Conservation (phyloP, 1,140 invertebrate genomes). For the Globodera ellingtonae region DNA sequence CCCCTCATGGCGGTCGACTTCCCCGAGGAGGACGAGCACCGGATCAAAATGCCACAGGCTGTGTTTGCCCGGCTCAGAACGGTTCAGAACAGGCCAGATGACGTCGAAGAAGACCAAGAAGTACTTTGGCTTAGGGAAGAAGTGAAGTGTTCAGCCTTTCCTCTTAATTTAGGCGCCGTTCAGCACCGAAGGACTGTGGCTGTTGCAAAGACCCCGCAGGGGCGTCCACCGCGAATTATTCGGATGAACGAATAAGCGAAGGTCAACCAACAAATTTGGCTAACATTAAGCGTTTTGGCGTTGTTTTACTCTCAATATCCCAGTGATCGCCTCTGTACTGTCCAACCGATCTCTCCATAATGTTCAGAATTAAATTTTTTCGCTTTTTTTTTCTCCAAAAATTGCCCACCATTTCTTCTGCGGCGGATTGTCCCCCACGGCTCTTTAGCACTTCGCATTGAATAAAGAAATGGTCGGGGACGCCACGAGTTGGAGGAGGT, state of each 20-base stretch:
- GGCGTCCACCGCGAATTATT: conserved; percentile 6
- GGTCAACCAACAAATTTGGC: neutral
- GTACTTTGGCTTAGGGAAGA: no score
- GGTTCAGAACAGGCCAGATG: neutral
- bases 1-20: neutral
- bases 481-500: neutral
- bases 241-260: neutral
- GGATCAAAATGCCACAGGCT: neutral
- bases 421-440: neutral
- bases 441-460: conserved; percentile 5
- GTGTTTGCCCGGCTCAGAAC: neutral
- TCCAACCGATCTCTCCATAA: neutral
- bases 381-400: neutral
- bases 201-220: conserved; percentile 2
- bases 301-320: neutral
- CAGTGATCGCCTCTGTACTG: neutral
- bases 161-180: neutral
- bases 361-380: neutral
- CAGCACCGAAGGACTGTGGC: neutral
- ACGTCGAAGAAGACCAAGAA: neutral
- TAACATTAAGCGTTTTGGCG: neutral
- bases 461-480: neutral
- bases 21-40: neutral
- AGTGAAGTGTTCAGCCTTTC: neutral
- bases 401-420: conserved; percentile 1